Conservation (phyloP, 1,140 invertebrate species). For the Drosophila sucinea region DNA sequence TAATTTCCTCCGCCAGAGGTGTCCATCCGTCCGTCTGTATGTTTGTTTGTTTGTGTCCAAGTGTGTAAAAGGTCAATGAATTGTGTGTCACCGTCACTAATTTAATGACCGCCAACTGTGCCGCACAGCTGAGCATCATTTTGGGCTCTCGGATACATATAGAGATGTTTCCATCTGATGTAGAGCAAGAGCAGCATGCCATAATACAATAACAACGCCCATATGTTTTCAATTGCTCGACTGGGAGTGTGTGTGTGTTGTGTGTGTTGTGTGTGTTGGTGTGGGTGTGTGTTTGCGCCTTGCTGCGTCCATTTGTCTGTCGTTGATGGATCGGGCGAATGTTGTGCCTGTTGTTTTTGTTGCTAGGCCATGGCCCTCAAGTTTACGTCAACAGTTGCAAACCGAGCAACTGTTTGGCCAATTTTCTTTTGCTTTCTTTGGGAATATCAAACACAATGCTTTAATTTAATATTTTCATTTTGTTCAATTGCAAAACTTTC, state of each 20-base stretch:
- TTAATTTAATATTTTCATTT: conserved; percentile 12
- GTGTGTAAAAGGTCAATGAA: conserved; percentile 68
- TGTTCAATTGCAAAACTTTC: conserved; percentile 10
- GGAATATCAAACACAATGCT: conserved; percentile 9
- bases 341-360: conserved; percentile 27
- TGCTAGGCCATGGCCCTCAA: conserved; percentile 24
- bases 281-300: conserved; percentile 37
- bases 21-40: not conserved
- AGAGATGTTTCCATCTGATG: conserved; percentile 11
- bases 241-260: conserved; percentile 20
- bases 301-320: conserved; percentile 76
- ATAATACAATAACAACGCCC: conserved; percentile 33
- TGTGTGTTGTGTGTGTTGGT: conserved; percentile 21
- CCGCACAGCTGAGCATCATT: conserved; percentile 66
- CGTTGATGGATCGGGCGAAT: conserved; percentile 49
- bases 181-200: conserved; percentile 31
- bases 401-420: conserved; percentile 14
- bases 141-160: conserved; percentile 19
- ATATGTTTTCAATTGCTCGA: conserved; percentile 66
- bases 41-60: conserved; percentile 26
- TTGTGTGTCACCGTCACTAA: conserved; percentile 56
- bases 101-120: conserved; percentile 78
- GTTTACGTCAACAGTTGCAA: conserved; percentile 17
- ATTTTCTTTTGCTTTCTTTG: not conserved
- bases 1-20: not conserved